Evolutionary conservation across 64 coral and sea anemone species (phyloP).

Genomic region (Pocillopora verrucosa): DNA sequence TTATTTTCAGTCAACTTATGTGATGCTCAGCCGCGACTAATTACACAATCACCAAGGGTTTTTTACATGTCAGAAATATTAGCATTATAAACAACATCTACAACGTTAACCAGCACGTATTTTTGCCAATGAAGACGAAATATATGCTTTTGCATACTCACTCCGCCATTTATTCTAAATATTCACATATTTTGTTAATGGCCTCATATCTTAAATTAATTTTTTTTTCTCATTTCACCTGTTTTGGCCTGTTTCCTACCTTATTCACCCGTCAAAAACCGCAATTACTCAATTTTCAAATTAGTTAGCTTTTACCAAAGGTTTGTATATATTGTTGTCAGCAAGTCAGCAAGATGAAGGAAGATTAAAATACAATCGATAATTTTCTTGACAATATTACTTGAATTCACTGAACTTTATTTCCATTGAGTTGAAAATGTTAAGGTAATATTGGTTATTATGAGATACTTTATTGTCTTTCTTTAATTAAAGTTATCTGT

Average conservation of each 20-base stretch:
- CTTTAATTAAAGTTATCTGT: neutral
- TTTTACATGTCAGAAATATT: no score
- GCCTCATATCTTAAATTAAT: neutral
- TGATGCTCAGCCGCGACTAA: no score
- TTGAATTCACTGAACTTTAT: neutral
- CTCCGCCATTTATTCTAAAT: neutral
- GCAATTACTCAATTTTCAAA: constrained; percentile 8
- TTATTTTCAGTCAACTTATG: no score
- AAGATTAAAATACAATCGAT: neutral
- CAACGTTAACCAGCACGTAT: no score
- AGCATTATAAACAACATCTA: no score
- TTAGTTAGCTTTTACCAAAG: neutral
- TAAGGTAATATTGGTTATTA: neutral
- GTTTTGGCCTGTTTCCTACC: neutral
- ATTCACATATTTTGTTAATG: neutral
- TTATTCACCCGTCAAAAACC: neutral
- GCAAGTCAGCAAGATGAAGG: neutral
- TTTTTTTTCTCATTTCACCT: neutral
- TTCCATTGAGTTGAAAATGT: neutral
- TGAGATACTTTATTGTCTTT: neutral
- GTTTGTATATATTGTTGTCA: constrained; percentile 3
- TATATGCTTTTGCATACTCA: no score
- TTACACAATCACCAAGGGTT: no score
- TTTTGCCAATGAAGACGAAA: no score
- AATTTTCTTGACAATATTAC: neutral